These are phyloP conservation scores for Garra rufa DNA, from an alignment of 2,113 vertebrate species.

Conservation along the genomic window DNA sequence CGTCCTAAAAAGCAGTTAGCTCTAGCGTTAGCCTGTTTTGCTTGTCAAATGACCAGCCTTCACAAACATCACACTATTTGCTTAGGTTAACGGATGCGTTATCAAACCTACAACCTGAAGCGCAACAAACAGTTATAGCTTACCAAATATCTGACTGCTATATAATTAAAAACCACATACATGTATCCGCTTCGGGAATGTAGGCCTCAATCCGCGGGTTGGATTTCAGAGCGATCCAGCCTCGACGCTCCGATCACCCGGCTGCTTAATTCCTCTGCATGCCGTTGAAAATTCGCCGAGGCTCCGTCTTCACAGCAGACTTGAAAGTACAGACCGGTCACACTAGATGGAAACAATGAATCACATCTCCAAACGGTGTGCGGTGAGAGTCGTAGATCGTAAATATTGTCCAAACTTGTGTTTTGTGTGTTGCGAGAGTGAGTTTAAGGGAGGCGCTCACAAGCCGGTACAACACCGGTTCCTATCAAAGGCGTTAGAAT, in stretches of 20 bases:
- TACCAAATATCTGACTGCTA: background rate
- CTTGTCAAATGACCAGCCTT: slow-evolving; percentile 36
- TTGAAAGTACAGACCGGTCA: background rate
- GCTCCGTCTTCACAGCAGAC: background rate
- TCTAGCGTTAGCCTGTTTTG: slow-evolving; percentile 34
- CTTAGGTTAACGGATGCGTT: background rate
- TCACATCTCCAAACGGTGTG: background rate
- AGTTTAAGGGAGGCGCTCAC: slow-evolving; percentile 40
- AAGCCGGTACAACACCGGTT: slow-evolving; percentile 13
- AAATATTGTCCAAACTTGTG: slow-evolving; percentile 31
- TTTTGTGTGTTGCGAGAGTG: background rate
- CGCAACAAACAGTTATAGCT: background rate
- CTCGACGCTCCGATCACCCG: background rate
- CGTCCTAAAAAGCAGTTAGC: background rate
- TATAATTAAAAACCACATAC: background rate
- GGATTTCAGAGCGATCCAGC: slow-evolving; percentile 14
- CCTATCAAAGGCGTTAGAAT: slow-evolving; percentile 20
- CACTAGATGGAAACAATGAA: background rate
- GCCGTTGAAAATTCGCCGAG: background rate
- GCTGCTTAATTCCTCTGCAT: slow-evolving; percentile 12
- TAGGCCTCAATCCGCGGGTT: slow-evolving; percentile 22
- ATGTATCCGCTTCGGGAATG: slow-evolving; percentile 3
- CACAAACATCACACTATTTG: slow-evolving; percentile 35
- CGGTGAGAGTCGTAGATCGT: background rate
- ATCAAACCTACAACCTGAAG: background rate